Evolutionary conservation across 2,888 invertebrate species (phyloP).

Genomic region (Ophraella communa): DNA sequence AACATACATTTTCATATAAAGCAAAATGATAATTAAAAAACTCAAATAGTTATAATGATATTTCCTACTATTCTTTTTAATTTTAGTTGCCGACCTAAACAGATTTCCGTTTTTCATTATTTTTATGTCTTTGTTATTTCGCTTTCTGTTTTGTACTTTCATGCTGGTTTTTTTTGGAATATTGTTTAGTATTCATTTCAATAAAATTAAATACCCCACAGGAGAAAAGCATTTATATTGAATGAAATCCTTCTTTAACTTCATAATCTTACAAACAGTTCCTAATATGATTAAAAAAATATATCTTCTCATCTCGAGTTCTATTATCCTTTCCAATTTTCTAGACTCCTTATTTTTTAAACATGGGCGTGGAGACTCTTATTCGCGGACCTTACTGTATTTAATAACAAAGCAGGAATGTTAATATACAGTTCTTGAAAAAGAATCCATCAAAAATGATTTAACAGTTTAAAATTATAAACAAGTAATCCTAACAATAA

Average conservation of each 20-base stretch:
- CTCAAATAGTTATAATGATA: too few species aligned
- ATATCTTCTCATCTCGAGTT: constrained; percentile 4
- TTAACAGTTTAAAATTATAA: too few species aligned
- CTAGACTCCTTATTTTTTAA: constrained; percentile 8
- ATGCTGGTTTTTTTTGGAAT: background rate
- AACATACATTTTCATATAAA: too few species aligned
- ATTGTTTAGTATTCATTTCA: background rate
- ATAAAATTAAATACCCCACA: background rate
- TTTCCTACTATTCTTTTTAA: background rate
- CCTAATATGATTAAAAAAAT: constrained; percentile 11
- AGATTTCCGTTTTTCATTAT: background rate
- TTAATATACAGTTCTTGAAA: too few species aligned
- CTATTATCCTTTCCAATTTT: constrained; percentile 10
- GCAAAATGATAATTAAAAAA: too few species aligned
- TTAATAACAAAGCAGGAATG: too few species aligned
- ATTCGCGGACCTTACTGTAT: too few species aligned
- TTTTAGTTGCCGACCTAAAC: background rate
- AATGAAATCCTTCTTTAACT: constrained; percentile 4
- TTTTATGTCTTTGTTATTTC: background rate
- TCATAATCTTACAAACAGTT: constrained; percentile 14
- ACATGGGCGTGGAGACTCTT: background rate
- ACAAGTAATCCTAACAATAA: too few species aligned
- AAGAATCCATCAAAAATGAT: too few species aligned
- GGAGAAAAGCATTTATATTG: constrained; percentile 3
- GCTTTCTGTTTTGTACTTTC: background rate